A percentile compares a stretch with the other conserved stretches of the same genome.
Conservation (phyloP, 2,888 invertebrate species). For the Lobophora halterata region DNA sequence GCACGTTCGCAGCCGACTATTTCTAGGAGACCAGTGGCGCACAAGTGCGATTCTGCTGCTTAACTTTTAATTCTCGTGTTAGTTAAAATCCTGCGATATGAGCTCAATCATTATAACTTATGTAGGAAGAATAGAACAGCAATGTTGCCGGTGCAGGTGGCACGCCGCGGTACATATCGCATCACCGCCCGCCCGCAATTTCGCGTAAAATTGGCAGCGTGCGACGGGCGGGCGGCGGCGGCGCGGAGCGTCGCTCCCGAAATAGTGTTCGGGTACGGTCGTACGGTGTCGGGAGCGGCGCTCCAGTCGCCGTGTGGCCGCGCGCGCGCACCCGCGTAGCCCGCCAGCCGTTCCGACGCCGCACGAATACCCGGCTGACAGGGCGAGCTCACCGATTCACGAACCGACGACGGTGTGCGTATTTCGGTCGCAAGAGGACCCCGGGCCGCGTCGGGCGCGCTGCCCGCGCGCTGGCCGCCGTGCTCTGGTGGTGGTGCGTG, state of each 20-base stretch:
- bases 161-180: slow-evolving; percentile 70
- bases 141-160: slow-evolving; percentile 66
- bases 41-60: slow-evolving; percentile 45
- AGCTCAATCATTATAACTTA: slow-evolving; percentile 43
- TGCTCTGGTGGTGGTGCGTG: slow-evolving; percentile 79
- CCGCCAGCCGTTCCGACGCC: slow-evolving; percentile 61
- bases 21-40: slow-evolving; percentile 46
- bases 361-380: slow-evolving; percentile 59
- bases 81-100: slow-evolving; percentile 46
- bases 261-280: slow-evolving; percentile 80
- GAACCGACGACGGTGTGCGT: slow-evolving; percentile 68
- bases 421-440: slow-evolving; percentile 75
- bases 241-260: slow-evolving; percentile 77
- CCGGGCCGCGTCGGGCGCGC: slow-evolving; percentile 74
- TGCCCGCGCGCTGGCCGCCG: slow-evolving; percentile 79
- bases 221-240: slow-evolving; percentile 74
- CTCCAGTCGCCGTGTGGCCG: slow-evolving; percentile 78
- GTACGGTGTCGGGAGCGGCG: slow-evolving; percentile 71
- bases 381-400: slow-evolving; percentile 59
- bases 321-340: slow-evolving; percentile 78
- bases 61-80: slow-evolving; percentile 30
- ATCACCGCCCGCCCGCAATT: slow-evolving; percentile 81
- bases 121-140: slow-evolving; percentile 39
- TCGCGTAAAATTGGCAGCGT: slow-evolving; percentile 80
- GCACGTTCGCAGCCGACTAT: slow-evolving; percentile 33